Evolutionary conservation across 1,140 invertebrate genomes (phyloP), one percentile per base, ranked within the genome.

Genomic region (Amphibalanus amphitrite): DNA sequence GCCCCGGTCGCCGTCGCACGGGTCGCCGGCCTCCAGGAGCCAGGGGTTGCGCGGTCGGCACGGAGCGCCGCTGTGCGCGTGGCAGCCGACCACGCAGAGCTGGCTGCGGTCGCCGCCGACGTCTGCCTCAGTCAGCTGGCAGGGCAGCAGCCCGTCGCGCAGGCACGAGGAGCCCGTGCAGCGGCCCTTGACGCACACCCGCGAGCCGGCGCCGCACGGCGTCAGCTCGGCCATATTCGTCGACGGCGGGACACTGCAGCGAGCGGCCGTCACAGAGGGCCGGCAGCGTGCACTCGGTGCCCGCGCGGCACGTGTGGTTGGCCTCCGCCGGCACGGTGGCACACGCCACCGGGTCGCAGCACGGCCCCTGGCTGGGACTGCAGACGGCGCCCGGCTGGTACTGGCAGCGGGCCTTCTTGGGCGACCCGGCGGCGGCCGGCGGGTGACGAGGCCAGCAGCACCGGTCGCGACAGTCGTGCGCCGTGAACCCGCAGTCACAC

Each of bases 1-100:
- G 75, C 96, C 97, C 78, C 93, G 93, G 81, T 97, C 98, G 80
- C 98, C 92, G 80, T 98, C 96, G 80, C 97, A 99, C 0, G 96
- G 95, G 30, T 92, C 93, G 68, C 92, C 91, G 0, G 92, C 91
- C 78, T 95, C 96, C n/a, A 91, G 89, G 81, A 87, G 92, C 86
- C 94, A 90, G 77, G 93, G 90, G 0, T 92, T 92, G 75, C 78
- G 86, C 84, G 86, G 76, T 76, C 86, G 87, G 0, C 88, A 86
- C 75, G 88, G 86, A 77, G 87, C 87, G 71, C 93, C 91, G 33
- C 90, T 92, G 0, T 91, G 90, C 67, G 88, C 80, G 77, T 92
- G 90, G 78, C 92, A 95, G 79, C 93, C 94, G 67, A 95, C 82
- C 81, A 95, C 92, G 79, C 92, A 95, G 0, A 90, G 88, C 78